Conservation (phyloP, 2,113 vertebrate genomes). For the Sinocyclocheilus rhinocerous region DNA sequence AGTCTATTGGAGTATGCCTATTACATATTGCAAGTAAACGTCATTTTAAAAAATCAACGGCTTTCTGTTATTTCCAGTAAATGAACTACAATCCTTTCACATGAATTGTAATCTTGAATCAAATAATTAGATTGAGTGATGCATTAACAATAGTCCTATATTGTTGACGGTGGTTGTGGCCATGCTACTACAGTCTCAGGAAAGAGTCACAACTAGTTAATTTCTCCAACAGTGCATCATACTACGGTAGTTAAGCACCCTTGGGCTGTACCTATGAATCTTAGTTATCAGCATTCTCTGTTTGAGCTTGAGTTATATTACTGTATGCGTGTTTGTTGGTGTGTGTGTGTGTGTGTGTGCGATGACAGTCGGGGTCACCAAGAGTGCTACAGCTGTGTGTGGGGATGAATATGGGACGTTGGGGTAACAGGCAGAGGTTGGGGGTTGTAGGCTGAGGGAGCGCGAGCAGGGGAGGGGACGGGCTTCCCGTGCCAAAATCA, state of each 20-base stretch:
- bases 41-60: background rate
- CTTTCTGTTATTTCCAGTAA: background rate
- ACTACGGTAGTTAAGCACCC: background rate
- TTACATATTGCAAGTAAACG: background rate
- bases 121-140: background rate
- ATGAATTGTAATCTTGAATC: background rate
- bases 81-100: background rate
- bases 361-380: constrained; percentile 69
- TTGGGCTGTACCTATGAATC: background rate
- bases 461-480: constrained; percentile 59
- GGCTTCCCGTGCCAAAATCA: constrained; percentile 63
- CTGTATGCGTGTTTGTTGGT: constrained; percentile 9
- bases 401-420: constrained; percentile 67
- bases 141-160: background rate
- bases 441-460: constrained; percentile 58
- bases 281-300: background rate
- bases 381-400: constrained; percentile 73
- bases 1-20: background rate
- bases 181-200: background rate
- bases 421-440: constrained; percentile 65
- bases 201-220: background rate
- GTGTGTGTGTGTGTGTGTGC: constrained; percentile 29
- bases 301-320: constrained; percentile 6
- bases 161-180: background rate
- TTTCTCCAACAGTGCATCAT: background rate